A percentile compares a stretch with the other conserved stretches of the same genome.
These are phyloP conservation scores for Cyprinus carpio DNA, from an alignment of 2,113 vertebrate species.

Conservation along the genomic window DNA sequence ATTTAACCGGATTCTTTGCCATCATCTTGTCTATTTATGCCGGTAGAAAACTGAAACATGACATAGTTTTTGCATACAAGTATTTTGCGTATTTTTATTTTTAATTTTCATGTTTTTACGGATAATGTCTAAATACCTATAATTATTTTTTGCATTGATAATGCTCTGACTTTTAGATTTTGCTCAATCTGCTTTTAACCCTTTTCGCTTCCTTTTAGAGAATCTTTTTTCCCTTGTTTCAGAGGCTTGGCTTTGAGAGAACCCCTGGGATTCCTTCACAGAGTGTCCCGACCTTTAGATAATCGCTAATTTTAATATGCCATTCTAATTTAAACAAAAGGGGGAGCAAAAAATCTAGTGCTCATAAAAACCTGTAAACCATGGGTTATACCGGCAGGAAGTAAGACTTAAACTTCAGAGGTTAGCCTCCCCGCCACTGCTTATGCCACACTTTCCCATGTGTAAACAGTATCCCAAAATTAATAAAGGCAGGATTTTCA, in stretches of 20 bases:
- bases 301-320: constrained; percentile 16
- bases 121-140: not conserved
- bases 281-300: constrained; percentile 41
- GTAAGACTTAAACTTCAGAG: not conserved
- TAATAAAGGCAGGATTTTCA: not conserved
- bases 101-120: too few species aligned
- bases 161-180: not conserved
- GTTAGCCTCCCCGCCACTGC: not conserved
- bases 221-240: constrained; percentile 12
- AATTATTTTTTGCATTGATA: not conserved
- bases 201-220: not conserved
- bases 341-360: constrained; percentile 31
- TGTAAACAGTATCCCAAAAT: too few species aligned
- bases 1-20: too few species aligned
- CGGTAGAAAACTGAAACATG: too few species aligned
- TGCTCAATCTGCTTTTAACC: not conserved
- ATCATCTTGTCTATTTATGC: too few species aligned
- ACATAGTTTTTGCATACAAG: too few species aligned
- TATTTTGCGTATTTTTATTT: too few species aligned
- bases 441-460: not conserved
- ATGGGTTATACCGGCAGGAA: constrained; percentile 6
- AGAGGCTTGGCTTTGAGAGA: constrained; percentile 6
- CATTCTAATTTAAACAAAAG: constrained; percentile 37
- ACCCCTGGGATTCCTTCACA: constrained; percentile 20
- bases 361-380: constrained; percentile 9